These are phyloP conservation scores for Drosophila silvestris DNA, from an alignment of 2,888 invertebrate genomes.

Conservation along the genomic window DNA sequence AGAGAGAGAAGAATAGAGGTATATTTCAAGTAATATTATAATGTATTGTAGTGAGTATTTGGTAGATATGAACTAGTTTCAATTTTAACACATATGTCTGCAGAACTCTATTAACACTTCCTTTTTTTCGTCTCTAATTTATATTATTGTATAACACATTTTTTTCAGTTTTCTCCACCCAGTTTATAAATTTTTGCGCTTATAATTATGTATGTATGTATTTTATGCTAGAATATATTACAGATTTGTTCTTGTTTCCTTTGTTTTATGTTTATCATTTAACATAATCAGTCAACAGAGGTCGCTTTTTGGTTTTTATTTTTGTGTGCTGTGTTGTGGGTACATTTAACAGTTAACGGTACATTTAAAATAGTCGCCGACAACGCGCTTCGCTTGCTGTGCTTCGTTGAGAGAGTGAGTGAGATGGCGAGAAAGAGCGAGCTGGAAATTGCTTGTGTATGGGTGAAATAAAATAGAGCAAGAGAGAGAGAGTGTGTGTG, in stretches of 20 bases:
- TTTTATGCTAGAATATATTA: slow-evolving; percentile 69
- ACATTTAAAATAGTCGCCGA: slow-evolving; percentile 28
- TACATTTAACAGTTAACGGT: slow-evolving; percentile 32
- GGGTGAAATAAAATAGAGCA: slow-evolving; percentile 4
- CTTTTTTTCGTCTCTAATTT: slow-evolving; percentile 34
- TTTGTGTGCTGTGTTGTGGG: slow-evolving; percentile 29
- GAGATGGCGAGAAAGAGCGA: slow-evolving; percentile 15
- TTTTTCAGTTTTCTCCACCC: slow-evolving; percentile 84
- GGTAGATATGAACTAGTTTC: slow-evolving; percentile 30
- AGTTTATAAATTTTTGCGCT: slow-evolving; percentile 81
- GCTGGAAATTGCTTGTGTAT: slow-evolving; percentile 8
- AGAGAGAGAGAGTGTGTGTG: slow-evolving; percentile 8
- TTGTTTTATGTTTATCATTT: slow-evolving; percentile 30
- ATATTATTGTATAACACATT: slow-evolving; percentile 32
- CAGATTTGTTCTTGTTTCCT: slow-evolving; percentile 44
- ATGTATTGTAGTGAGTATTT: slow-evolving; percentile 35
- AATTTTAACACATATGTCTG: slow-evolving; percentile 26
- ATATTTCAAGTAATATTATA: slow-evolving; percentile 44
- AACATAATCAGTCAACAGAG: slow-evolving; percentile 53
- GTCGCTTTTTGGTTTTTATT: slow-evolving; percentile 29
- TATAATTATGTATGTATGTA: slow-evolving; percentile 66
- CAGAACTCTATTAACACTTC: slow-evolving; percentile 47
- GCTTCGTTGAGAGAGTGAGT: slow-evolving; percentile 32
- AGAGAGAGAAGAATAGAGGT: slow-evolving; percentile 33
- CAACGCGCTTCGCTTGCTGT: slow-evolving; percentile 50